Evolutionary conservation across 1,140 invertebrate genomes (phyloP).

Genomic region (Drosophila punjabiensis): DNA sequence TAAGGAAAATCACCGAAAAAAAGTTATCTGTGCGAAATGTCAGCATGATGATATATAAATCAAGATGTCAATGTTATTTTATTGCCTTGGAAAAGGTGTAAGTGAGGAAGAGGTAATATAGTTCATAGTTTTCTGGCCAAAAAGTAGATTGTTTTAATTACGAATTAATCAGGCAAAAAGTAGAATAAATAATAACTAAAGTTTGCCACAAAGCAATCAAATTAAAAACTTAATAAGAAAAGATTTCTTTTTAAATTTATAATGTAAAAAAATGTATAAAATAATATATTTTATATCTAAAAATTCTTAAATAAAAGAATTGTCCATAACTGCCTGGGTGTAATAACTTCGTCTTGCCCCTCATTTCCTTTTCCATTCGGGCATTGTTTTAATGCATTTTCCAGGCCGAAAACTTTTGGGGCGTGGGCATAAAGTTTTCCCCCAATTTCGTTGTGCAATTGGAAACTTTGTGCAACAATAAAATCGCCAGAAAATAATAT

Average conservation of each 20-base stretch:
- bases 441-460: conserved; percentile 51
- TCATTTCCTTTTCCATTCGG: not conserved
- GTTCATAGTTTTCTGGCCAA: not conserved
- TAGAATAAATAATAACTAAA: not conserved
- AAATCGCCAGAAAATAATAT: conserved; percentile 31
- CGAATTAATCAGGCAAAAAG: not conserved
- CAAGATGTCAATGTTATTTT: conserved; percentile 39
- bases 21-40: conserved; percentile 28
- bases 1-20: conserved; percentile 32
- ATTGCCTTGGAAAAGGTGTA: conserved; percentile 19
- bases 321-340: not conserved
- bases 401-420: conserved; percentile 48
- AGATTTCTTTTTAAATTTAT: not conserved
- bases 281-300: not conserved
- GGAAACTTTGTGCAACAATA: conserved; percentile 71
- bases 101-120: not conserved
- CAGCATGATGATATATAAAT: conserved; percentile 32
- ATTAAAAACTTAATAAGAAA: not conserved
- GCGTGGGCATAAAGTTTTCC: conserved; percentile 51
- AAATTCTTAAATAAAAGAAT: not conserved
- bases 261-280: not conserved
- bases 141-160: not conserved
- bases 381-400: conserved; percentile 67
- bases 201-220: not conserved
- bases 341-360: not conserved